Base-by-base conservation (phyloP, 1,140 invertebrate species). In the Conus betulinus region DNA sequence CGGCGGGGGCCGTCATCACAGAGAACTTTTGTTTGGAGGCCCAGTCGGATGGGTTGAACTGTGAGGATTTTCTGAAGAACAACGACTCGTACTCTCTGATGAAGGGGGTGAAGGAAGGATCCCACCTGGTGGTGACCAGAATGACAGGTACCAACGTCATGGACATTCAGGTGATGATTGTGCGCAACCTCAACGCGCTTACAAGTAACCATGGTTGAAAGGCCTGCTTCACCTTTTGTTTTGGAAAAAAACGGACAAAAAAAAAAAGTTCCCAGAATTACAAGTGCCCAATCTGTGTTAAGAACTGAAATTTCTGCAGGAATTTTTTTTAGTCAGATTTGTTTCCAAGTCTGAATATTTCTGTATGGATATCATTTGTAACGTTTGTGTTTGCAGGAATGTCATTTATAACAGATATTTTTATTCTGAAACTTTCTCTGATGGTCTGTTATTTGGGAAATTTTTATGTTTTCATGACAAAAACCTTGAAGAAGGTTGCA, bases 61-160 rank as follows among this genome's bases (percentile, higher is more conserved):
- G 95, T 5, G 87, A 95, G 39, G 91, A 93, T 7, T 97, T 96
- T 94, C 93, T 99, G 84, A 89, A 96, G 20, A 97, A 97, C 89
- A 99, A 99, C 96, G 97, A 99, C 96, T 97, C 97, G 25, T 98
- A 98, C 93, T 97, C 96, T 92, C 98, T 99, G 96, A 99, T 97
- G 95, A 96, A 95, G 63, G 93, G 95, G 79, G 96, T 98, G 78
- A 96, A 96, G 76, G 57, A 15, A 4, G 98, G 97, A 4, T 90
- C 95, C 25, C 96, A 97, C 95, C 96, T 98, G 91, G 92, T 99
- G 0, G 97, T 97, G 92, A 98, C 97, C 87, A 98, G 99, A 0
- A 97, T 98, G 93, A 99, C 98, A 74, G 98, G 98, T 76, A 99
- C 98, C 20, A 99, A 99, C 97, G 98, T 99, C 0, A 99, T 99